Conservation (phyloP, 2,113 vertebrate species). For the Upupa epops region DNA sequence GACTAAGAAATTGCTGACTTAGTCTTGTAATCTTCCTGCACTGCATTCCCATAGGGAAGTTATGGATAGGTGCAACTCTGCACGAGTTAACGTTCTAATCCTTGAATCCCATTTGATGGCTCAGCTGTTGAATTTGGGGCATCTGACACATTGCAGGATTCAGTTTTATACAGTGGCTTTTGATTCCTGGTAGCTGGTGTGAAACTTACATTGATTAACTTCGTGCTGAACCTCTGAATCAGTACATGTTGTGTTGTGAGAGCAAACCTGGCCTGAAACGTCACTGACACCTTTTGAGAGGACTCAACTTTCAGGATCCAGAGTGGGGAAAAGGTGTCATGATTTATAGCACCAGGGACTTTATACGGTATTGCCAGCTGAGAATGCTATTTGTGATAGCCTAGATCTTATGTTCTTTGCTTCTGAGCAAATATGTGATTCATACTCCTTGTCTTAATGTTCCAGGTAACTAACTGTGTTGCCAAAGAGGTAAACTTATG, state of each 20-base stretch:
- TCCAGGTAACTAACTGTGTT: neutral
- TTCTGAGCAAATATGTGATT: neutral
- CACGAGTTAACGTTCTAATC: neutral
- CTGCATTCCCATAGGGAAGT: neutral
- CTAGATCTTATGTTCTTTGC: neutral
- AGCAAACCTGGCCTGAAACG: neutral
- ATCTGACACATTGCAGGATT: neutral
- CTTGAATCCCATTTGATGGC: neutral
- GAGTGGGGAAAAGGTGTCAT: neutral
- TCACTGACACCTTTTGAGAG: neutral
- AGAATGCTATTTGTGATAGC: neutral
- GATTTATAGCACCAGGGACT: neutral
- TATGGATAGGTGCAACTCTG: constrained; percentile 28
- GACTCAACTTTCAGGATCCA: neutral
- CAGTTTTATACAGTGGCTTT: neutral
- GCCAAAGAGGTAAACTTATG: neutral
- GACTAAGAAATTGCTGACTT: constrained; percentile 38
- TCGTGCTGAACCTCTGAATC: neutral
- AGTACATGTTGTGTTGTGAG: neutral
- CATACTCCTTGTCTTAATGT: neutral
- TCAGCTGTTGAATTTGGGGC: neutral
- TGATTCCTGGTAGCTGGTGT: neutral
- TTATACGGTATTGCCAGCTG: neutral
- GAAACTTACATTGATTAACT: neutral
- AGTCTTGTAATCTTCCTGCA: neutral